Evolutionary conservation across 2,113 vertebrate genomes (phyloP), one percentile per base, ranked within the genome.

Genomic region (Pontoporia blainvillei): DNA sequence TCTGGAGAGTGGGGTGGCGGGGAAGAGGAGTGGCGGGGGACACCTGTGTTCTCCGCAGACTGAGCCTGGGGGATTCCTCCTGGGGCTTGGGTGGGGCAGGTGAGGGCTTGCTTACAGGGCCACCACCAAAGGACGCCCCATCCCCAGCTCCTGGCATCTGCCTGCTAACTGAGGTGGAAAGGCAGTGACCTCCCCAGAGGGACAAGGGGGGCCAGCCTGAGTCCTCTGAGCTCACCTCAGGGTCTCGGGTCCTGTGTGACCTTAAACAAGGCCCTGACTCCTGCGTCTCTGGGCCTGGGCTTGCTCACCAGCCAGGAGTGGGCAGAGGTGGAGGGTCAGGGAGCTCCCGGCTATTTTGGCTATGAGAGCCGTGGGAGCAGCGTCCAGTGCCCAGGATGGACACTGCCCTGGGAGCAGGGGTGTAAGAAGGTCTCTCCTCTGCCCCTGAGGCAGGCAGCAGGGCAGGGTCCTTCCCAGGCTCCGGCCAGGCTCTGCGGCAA

Each of bases 31-130:
- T 1, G 10, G 13, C 2, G 0, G 20, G 41, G 75, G 41, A 14
- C 39, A n/a, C 2, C 3, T 3, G 0, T 41, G 2, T 34, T 29
- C 67, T 69, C 14, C 0, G 0, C 5, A 52, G 25, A 29, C 36
- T 0, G 36, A 41, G 61, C 67, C 46, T 9, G 25, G 14, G 17
- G 14, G 34, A 2, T 20, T 44, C 79, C 62, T 91, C 36, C n/a
- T 49, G 9, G 27, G 46, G 18, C n/a, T 20, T 6, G 27, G 6
- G 4, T 1, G 31, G 31, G 59, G 6, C 9, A 1, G 14, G 23
- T 14, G 5, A 10, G 14, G 61, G 31, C 57, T 31, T 54, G 23
- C 36, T 62, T 36, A 41, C n/a, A 59, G 44, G 17, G 2, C 18
- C 39, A 0, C 1, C 6, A 36, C 71, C 5, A 1, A 57, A 41